phyloP scores from a whole-genome alignment of 1,140 invertebrate genomes.

The Camponotus vicinus region DNA sequence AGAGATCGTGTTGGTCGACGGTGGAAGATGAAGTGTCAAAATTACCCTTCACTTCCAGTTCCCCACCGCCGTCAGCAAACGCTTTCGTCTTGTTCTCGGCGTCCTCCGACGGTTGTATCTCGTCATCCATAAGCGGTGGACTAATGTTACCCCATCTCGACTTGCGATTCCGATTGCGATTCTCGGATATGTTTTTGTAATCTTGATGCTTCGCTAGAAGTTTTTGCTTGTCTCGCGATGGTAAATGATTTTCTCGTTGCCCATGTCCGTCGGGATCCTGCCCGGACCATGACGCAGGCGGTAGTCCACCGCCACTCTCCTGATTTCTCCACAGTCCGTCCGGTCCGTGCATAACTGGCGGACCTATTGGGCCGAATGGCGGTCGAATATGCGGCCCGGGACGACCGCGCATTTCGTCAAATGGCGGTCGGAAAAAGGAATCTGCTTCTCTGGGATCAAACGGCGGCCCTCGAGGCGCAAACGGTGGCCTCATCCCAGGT shows the following conservation, averaged over 20 bases:
- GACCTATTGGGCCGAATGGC: slow-evolving; percentile 79
- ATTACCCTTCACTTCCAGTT: not conserved
- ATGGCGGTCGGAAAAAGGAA: slow-evolving; percentile 81
- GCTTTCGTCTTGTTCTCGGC: slow-evolving; percentile 33
- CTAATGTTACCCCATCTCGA: slow-evolving; percentile 85
- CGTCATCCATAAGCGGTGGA: slow-evolving; percentile 77
- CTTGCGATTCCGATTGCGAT: slow-evolving; percentile 80
- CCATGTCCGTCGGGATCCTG: slow-evolving; percentile 67
- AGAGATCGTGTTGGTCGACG: slow-evolving; percentile 11
- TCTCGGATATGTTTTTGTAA: slow-evolving; percentile 71
- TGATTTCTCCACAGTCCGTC: slow-evolving; percentile 78
- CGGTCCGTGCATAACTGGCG: slow-evolving; percentile 70
- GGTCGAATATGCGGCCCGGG: slow-evolving; percentile 79
- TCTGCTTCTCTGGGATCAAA: slow-evolving; percentile 83
- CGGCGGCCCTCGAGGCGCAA: slow-evolving; percentile 80
- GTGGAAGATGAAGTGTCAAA: not conserved
- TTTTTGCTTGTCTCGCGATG: slow-evolving; percentile 67
- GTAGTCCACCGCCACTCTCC: slow-evolving; percentile 74
- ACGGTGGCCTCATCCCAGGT: slow-evolving; percentile 82
- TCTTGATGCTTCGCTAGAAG: slow-evolving; percentile 61
- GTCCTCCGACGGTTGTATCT: slow-evolving; percentile 33
- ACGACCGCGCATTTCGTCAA: slow-evolving; percentile 82
- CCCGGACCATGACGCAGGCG: slow-evolving; percentile 73
- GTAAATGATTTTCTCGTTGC: slow-evolving; percentile 71
- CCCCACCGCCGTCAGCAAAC: not conserved